Evolutionary conservation across 2,113 vertebrate species (phyloP).

Genomic region (Morone chrysops): DNA sequence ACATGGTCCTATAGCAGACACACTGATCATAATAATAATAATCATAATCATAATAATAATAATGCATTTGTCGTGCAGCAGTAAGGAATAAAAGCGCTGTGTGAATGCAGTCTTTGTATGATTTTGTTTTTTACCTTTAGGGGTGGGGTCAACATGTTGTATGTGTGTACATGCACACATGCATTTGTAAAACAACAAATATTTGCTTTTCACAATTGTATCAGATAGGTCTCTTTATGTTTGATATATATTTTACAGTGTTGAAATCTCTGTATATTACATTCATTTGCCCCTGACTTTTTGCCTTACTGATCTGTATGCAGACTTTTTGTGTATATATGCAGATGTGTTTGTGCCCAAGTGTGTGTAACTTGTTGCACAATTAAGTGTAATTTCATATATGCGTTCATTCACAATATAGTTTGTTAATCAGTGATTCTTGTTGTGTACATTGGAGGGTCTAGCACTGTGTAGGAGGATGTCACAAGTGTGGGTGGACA

Average conservation of each 20-base stretch:
- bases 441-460: background rate
- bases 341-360: background rate
- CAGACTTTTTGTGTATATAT: background rate
- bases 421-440: background rate
- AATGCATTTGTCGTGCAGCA: background rate
- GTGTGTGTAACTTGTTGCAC: constrained; percentile 30
- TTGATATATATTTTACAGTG: background rate
- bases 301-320: background rate
- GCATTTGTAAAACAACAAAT: background rate
- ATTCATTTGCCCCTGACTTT: background rate
- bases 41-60: too few species aligned
- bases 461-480: background rate
- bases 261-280: background rate
- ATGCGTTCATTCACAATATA: constrained; percentile 8
- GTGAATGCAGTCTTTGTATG: background rate
- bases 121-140: background rate
- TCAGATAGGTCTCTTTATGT: background rate
- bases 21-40: background rate
- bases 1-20: background rate
- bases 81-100: background rate
- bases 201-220: background rate
- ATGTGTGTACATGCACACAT: background rate
- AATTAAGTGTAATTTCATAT: constrained; percentile 10
- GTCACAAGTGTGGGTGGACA: constrained; percentile 7
- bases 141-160: constrained; percentile 6